These are phyloP conservation scores for Arrhamphus sclerolepis DNA, from an alignment of 2,797 vertebrate species.

Conservation along the genomic window DNA sequence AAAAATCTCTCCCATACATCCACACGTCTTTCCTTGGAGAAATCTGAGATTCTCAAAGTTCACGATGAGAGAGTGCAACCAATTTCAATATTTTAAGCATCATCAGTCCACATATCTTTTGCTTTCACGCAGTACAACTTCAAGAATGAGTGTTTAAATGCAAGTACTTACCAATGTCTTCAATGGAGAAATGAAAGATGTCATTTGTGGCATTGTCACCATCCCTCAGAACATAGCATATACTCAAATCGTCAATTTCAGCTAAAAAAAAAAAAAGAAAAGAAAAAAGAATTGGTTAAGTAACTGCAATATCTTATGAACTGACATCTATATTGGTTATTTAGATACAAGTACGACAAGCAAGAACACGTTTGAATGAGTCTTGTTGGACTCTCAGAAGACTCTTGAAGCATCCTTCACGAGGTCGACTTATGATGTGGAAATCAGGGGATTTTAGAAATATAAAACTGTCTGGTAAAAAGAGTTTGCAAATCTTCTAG, in stretches of 20 bases:
- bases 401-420: constrained; percentile 8
- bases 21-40: constrained; percentile 14
- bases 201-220: constrained; percentile 89
- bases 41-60: constrained; percentile 8
- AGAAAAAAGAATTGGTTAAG: constrained; percentile 19
- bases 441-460: constrained; percentile 15
- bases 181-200: constrained; percentile 90
- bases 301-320: neutral
- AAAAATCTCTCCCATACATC: constrained; percentile 19
- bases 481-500: constrained; percentile 35
- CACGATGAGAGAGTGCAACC: constrained; percentile 7
- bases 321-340: constrained; percentile 11
- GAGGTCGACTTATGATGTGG: constrained; percentile 29
- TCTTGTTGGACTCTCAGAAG: constrained; percentile 10
- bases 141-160: constrained; percentile 12
- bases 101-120: constrained; percentile 5
- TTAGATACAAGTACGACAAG: constrained; percentile 7
- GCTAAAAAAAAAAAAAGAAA: constrained; percentile 80
- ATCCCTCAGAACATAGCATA: constrained; percentile 91
- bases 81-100: constrained; percentile 19
- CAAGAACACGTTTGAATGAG: constrained; percentile 9
- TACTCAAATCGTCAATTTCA: constrained; percentile 93
- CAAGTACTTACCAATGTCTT: constrained; percentile 87
- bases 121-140: constrained; percentile 12
- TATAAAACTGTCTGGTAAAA: constrained; percentile 41